A percentile compares a stretch with the other conserved stretches of the same genome.
Conservation (phyloP, 64 coral and sea anemone genomes). For the Astreopora myriophthalma region DNA sequence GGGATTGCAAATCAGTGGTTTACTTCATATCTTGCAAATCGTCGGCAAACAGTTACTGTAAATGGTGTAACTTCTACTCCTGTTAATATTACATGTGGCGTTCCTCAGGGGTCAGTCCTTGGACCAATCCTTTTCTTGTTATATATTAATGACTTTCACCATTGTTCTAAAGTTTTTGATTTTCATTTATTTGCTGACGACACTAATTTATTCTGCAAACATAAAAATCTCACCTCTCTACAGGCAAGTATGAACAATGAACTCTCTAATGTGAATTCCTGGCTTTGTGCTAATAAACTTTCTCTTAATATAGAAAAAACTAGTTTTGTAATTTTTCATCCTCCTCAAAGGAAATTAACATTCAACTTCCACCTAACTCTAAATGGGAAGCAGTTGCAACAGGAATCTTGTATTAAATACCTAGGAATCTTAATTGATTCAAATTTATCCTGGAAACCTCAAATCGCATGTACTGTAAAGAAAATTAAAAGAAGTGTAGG, state of each 20-base stretch:
- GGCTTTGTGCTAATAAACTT: slow-evolving; percentile 6
- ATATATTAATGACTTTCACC: slow-evolving; percentile 25
- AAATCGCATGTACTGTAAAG: neutral
- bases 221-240: slow-evolving; percentile 1
- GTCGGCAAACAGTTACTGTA: neutral
- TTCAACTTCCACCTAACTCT: neutral
- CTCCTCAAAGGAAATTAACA: no score
- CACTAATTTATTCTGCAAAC: neutral
- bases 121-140: slow-evolving; percentile 12
- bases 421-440: slow-evolving; percentile 2
- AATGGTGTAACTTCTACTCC: neutral
- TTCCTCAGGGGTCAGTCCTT: slow-evolving; percentile 2
- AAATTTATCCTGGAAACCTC: slow-evolving; percentile 20
- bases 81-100: slow-evolving; percentile 4
- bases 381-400: neutral
- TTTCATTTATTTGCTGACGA: slow-evolving; percentile 24
- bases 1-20: slow-evolving; percentile 25
- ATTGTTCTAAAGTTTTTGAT: slow-evolving; percentile 19
- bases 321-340: neutral
- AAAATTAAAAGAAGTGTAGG: slow-evolving; percentile 35
- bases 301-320: neutral
- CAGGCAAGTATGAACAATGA: slow-evolving; percentile 19
- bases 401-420: neutral
- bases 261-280: slow-evolving; percentile 1
- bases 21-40: slow-evolving; percentile 26